Evolutionary conservation across 1,140 invertebrate genomes (phyloP), one percentile per base, ranked within the genome.

Genomic region (Drosophila auraria): DNA sequence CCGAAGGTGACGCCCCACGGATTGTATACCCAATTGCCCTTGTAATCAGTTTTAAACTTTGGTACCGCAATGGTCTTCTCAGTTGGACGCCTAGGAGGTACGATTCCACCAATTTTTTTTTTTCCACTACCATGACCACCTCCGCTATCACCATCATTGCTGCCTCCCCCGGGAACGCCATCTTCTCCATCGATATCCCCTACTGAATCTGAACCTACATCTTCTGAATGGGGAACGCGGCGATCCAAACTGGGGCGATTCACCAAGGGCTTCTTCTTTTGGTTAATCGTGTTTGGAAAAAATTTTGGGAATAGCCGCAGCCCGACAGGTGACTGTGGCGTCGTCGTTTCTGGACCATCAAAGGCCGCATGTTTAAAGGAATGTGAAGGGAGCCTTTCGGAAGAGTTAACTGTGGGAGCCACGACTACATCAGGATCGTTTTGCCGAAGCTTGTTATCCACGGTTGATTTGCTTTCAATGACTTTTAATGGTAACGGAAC

Each of bases 21-120:
- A 17, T 53, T 53, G 12, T 53, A 53, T 17, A 53, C 50, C 50
- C 50, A 53, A 12, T 53, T 53, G 27, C 50, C 50, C 27, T 33
- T 2, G n/a, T 53, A 53, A 6, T 53, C 50, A 5, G n/a, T 33
- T 14, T 33, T 30, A 33, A 7, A 33, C 0, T 12, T 33, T 5
- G 50, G 50, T 12, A 53, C 0, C 27, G 5, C 0, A 33, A 53
- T 9, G 6, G 50, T 53, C 11, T 17, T 33, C 5, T 53, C 50
- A 17, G 27, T 53, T 12, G 9, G 2, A 33, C 0, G 0, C 3
- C 5, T 2, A 3, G n/a, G 2, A 1, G 50, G 50, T 11, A 27
- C 7, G n/a, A 30, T 5, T 38, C 36, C 36, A 38, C 36, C 36
- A 38, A 36, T 36, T 9, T 33, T 33, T 9, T 2, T 8, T 12